Evolutionary conservation across 2,113 vertebrate genomes (phyloP), one percentile per base, ranked within the genome.

Genomic region (Grallaria varia): DNA sequence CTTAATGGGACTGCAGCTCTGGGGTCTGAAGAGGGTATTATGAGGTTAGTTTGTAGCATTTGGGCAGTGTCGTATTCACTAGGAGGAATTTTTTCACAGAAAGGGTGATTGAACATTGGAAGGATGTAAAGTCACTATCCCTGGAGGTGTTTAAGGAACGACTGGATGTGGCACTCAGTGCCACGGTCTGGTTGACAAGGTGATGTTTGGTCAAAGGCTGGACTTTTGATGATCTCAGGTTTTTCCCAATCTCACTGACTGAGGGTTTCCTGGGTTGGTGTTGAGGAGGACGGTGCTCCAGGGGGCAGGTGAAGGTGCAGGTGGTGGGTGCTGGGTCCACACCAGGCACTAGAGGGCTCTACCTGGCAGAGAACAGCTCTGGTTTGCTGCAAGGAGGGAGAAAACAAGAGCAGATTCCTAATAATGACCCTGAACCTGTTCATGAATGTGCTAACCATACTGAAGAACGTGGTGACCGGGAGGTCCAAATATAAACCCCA

Each of bases 311-410:
- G 55, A 19, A 8, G 14, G 49, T 20, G 4, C 4, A 12, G 15
- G 27, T 59, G 63, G 6, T 45, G 5, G 7, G 12, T 92, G 90
- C 55, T 8, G 9, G 42, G 6, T 55, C 52, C 7, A 1, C 42
- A 10, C 11, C 14, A 44, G 44, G 63, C 95, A 93, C 95, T 93
- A 94, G 95, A 66, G 94, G 96, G 95, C 94, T 95, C 85, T 92
- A 50, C 83, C 42, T 80, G 83, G 85, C 75, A 76, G 59, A 9
- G 14, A 39, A 76, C 69, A 55, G 60, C 37, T 64, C 62, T 58
- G 37, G 7, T 12, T 75, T 55, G 52, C 56, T 52, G 15, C 52
- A 24, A 4, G 9, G 4, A 16, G 23, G 28, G 10, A 53, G 63
- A 21, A 53, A 53, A 73, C 21, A 16, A 11, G 10, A 58, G 33